Percentiles rank a stretch among this genome's conserved stretches.
Conservation (phyloP, 1,140 invertebrate genomes). For the Anoplophora glabripennis region DNA sequence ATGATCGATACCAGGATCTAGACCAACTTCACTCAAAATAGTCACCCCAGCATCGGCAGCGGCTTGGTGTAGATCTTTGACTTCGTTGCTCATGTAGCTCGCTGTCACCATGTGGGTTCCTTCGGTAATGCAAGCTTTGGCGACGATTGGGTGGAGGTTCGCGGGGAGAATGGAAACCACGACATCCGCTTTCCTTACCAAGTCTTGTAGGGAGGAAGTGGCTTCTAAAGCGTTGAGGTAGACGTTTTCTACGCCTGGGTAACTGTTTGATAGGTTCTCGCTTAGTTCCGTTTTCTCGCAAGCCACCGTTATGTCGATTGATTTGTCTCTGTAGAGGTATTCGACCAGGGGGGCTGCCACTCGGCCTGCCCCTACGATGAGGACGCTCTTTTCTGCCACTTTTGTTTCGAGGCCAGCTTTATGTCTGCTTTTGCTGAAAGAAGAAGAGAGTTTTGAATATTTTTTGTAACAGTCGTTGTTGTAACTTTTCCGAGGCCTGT, state of each 20-base stretch:
- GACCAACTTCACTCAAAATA: slow-evolving; percentile 89
- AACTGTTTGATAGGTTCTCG: slow-evolving; percentile 73
- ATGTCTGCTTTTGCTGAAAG: slow-evolving; percentile 54
- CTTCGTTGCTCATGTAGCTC: slow-evolving; percentile 83
- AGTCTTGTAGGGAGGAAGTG: slow-evolving; percentile 65
- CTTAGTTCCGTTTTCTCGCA: slow-evolving; percentile 87
- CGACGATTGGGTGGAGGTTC: slow-evolving; percentile 79
- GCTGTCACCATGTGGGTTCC: slow-evolving; percentile 94
- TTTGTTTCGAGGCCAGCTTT: slow-evolving; percentile 51
- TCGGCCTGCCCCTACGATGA: slow-evolving; percentile 93
- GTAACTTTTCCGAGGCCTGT: no score
- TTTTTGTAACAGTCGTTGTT: no score
- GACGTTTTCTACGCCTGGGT: slow-evolving; percentile 74
- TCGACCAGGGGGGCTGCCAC: slow-evolving; percentile 92
- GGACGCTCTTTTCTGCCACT: slow-evolving; percentile 60
- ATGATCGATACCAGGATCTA: slow-evolving; percentile 97
- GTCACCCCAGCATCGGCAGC: slow-evolving; percentile 84
- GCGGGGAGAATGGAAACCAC: slow-evolving; percentile 91
- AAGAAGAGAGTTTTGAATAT: no score
- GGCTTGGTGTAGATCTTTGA: slow-evolving; percentile 68
- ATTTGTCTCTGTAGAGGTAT: slow-evolving; percentile 82
- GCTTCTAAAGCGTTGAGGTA: slow-evolving; percentile 78
- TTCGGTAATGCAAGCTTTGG: slow-evolving; percentile 81
- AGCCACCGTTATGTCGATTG: slow-evolving; percentile 79
- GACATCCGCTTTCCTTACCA: slow-evolving; percentile 77